phyloP scores from a whole-genome alignment of 2,113 vertebrate genomes.

The Nesogale talazaci region DNA sequence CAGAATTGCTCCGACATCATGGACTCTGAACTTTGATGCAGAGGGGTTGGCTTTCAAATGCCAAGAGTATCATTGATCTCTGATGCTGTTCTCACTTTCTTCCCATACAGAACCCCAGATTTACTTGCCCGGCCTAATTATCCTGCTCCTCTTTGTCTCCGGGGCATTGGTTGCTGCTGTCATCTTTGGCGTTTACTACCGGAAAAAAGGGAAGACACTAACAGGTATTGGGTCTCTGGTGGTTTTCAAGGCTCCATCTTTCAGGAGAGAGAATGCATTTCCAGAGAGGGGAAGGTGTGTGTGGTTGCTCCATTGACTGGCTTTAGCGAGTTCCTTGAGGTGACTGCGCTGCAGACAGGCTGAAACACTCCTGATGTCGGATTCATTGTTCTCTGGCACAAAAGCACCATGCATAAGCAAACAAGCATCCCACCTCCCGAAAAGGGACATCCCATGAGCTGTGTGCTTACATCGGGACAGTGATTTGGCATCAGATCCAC shows the following conservation, averaged over 20 bases:
- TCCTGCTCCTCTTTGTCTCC: slow-evolving; percentile 80
- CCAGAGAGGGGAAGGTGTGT: not conserved
- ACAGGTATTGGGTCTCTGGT: slow-evolving; percentile 80
- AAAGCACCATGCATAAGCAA: not conserved
- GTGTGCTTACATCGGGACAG: not conserved
- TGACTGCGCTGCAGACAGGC: not conserved
- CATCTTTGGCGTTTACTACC: slow-evolving; percentile 81
- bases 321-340: too few species aligned
- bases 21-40: not conserved
- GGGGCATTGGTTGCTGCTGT: slow-evolving; percentile 80
- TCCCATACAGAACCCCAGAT: slow-evolving; percentile 78
- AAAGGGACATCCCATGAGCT: not conserved
- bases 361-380: not conserved
- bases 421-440: not conserved
- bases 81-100: slow-evolving; percentile 45
- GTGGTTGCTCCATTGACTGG: not conserved
- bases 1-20: fast-evolving
- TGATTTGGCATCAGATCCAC: not conserved
- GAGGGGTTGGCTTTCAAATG: not conserved
- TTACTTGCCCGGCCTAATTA: slow-evolving; percentile 82
- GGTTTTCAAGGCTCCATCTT: not conserved
- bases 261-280: not conserved
- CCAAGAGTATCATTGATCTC: not conserved
- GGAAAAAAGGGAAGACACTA: slow-evolving; percentile 86
- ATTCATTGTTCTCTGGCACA: not conserved